Evolutionary conservation across 2,797 vertebrate species (phyloP), one percentile per base, ranked within the genome.

Genomic region (Podargus strigoides): DNA sequence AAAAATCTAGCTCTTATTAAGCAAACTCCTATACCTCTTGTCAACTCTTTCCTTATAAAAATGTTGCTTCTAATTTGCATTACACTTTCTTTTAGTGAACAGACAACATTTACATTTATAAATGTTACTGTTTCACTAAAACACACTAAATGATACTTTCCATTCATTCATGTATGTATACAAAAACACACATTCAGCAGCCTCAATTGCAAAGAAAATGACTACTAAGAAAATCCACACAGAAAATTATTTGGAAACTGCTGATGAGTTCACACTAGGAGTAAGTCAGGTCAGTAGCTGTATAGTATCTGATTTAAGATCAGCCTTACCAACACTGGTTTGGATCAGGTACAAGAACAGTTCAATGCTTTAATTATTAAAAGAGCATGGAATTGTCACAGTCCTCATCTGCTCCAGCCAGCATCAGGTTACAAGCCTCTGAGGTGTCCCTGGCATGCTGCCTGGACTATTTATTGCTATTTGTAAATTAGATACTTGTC

Each of bases 391-490:
- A 90, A 89, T 95, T 96, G 96, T 94, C 94, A 82, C 36, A 85
- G 82, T 67, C 91, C 49, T 90, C 76, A 64, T 70, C 55, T 24
- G 6, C 42, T 86, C 46, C 94, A 94, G 92, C 46, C 80, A 85
- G 89, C 90, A 91, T 97, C 87, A 93, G 73, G 88, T 97, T 98
- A 96, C 96, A 96, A 95, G 90, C 72, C 94, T 95, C 93, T 28
- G 4, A 96, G 96, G 94, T 95, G 79, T 90, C 67, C 69, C 95
- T 97, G 96, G 97, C 94, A 92, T 4, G 2, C 68, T 92, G 96
- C 96, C 89, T 49, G 83, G 83, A 75, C n/a, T 97, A 95, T 98
- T 97, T 98, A 98, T 95, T 96, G 94, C 93, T 95, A 87, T 97
- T 97, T 97, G 96, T 96, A 97, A 98, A 97, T 97, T 97, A 97